Base-by-base conservation (phyloP, 2,888 invertebrate species). In the Drosophila borealis region DNA sequence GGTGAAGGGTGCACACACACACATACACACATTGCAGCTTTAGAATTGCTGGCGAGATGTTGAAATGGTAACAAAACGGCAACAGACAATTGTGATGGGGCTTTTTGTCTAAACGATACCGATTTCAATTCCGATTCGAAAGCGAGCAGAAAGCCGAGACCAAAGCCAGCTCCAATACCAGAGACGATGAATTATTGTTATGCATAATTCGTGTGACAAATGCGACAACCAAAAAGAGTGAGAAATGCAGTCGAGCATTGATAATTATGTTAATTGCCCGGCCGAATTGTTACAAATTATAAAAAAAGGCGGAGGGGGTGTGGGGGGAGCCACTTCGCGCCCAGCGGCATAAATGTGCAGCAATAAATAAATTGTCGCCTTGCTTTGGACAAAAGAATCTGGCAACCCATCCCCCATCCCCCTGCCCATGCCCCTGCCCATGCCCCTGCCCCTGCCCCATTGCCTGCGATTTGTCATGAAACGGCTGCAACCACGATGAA, bases 171-270 rank as follows among this genome's bases (percentile, higher is more conserved):
- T 13, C 44, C 46, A 64, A 63, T 14, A 37, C 21, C 25, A 41
- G 19, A 48, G 36, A 48, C 39, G 39, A 48, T 44, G 42, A 73
- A 56, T 41, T 54, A 61, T 60, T 61, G 62, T 56, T 80, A 80
- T 88, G 85, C 88, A 87, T 84, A 85, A 89, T 89, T 89, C 75
- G 70, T 81, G 76, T 84, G 89, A 81, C 89, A 86, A 89, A 89
- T 77, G 86, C 53, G 61, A 39, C 44, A 51, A 44, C 45, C 42
- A 41, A 44, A 36, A 55, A 59, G 48, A 80, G 70, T 70, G 79
- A 70, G 74, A 86, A 74, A 71, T 86, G 69, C 68, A 74, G 68
- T 70, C 59, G 68, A 70, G 70, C 89, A 82, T 86, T 87, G 71
- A 84, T 88, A 84, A 84, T 84, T 88, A 89, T 84, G 81, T 78